Conservation (phyloP, 2,113 vertebrate species). For the Strix uralensis region DNA sequence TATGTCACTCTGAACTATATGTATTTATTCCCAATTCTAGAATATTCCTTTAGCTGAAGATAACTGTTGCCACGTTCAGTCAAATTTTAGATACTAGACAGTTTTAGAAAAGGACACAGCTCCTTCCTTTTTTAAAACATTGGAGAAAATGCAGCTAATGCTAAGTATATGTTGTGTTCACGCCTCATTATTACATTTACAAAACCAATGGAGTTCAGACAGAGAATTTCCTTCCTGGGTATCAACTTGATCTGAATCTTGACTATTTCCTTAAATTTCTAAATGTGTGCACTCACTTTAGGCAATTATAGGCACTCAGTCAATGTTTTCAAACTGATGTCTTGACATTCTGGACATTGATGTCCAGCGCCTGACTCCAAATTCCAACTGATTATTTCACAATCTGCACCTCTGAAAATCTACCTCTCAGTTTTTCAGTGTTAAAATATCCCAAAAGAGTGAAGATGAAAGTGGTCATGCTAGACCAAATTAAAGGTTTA, state of each 20-base stretch:
- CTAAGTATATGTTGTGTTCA: not conserved
- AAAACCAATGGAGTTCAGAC: not conserved
- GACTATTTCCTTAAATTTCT: not conserved
- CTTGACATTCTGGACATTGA: not conserved
- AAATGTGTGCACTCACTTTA: not conserved
- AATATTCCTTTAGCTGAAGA: not conserved
- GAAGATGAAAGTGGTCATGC: not conserved
- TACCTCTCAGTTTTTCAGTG: not conserved
- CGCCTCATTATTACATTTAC: not conserved
- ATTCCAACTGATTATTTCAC: not conserved
- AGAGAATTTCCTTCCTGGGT: not conserved
- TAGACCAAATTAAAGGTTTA: not conserved
- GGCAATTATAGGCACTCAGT: not conserved
- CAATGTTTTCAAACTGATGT: not conserved
- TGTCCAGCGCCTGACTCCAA: not conserved
- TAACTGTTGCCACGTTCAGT: not conserved
- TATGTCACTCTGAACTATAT: not conserved
- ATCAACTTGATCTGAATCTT: not conserved
- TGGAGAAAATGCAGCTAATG: not conserved
- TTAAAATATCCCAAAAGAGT: not conserved
- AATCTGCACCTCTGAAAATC: not conserved
- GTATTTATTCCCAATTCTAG: not conserved
- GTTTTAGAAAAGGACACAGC: not conserved
- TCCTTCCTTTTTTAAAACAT: not conserved
- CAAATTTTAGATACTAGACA: not conserved